These are phyloP conservation scores for Ctenopoma kingsleyae DNA, from an alignment of 2,797 vertebrate species.

Conservation along the genomic window DNA sequence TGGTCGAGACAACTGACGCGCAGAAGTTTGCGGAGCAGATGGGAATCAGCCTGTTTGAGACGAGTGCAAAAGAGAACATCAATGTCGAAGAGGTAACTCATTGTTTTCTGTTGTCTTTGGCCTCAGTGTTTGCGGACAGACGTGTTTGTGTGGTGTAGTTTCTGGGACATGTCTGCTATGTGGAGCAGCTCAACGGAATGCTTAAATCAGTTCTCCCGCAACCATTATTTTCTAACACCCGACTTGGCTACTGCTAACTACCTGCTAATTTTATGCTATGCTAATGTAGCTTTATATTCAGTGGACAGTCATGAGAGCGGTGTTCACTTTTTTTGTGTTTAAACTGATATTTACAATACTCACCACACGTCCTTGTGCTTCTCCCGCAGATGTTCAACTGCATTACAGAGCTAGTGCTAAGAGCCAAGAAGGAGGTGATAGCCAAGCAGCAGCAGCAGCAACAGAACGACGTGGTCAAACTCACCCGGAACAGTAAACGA, in stretches of 20 bases:
- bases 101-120: background rate
- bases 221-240: no score
- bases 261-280: no score
- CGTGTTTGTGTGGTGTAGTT: constrained; percentile 1
- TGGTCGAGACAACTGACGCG: constrained; percentile 97
- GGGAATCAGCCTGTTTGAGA: constrained; percentile 98
- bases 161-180: constrained; percentile 21
- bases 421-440: constrained; percentile 97
- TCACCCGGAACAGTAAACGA: constrained; percentile 97
- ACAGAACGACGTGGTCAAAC: constrained; percentile 98
- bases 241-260: no score
- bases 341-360: background rate
- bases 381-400: constrained; percentile 97
- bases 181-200: background rate
- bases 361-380: background rate
- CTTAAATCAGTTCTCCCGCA: background rate
- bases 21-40: constrained; percentile 99
- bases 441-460: constrained; percentile 98
- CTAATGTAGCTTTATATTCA: no score
- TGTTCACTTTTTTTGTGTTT: background rate
- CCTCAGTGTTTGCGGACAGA: background rate
- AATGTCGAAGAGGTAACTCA: constrained; percentile 95
- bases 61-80: constrained; percentile 98
- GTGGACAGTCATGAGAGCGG: no score
- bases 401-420: constrained; percentile 98